phyloP scores from a whole-genome alignment of 2,797 vertebrate genomes.

The Enteromius afrohamiltoni region DNA sequence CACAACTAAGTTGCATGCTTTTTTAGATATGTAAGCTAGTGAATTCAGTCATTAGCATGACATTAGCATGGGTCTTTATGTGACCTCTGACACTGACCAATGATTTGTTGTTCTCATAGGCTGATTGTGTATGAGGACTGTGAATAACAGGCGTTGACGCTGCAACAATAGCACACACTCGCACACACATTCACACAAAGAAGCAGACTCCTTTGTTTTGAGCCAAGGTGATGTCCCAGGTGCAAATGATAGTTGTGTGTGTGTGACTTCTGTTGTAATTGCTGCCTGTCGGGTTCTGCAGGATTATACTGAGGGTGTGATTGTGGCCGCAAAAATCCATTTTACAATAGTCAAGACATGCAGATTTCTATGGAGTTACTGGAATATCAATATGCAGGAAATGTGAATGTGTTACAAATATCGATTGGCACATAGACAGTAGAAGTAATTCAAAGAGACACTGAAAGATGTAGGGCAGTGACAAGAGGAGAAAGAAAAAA shows the following conservation, averaged over 20 bases:
- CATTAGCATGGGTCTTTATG: slow-evolving; percentile 22
- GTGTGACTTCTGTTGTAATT: slow-evolving; percentile 29
- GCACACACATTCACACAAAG: slow-evolving; percentile 47
- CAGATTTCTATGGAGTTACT: slow-evolving; percentile 6
- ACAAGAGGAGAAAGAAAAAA: slow-evolving; percentile 24
- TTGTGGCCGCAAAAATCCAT: not conserved
- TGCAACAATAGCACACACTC: slow-evolving; percentile 40
- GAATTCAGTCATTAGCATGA: slow-evolving; percentile 16
- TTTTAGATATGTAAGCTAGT: not conserved
- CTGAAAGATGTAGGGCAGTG: slow-evolving; percentile 45
- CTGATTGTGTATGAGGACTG: slow-evolving; percentile 16
- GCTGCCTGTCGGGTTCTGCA: slow-evolving; percentile 10
- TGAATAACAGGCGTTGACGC: slow-evolving; percentile 71
- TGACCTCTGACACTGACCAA: slow-evolving; percentile 52
- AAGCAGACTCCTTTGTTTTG: slow-evolving; percentile 48
- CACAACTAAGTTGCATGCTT: not conserved
- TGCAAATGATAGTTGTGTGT: slow-evolving; percentile 32
- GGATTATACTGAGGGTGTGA: slow-evolving; percentile 19
- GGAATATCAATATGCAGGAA: slow-evolving; percentile 24
- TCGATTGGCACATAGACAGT: slow-evolving; percentile 19
- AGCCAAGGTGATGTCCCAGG: slow-evolving; percentile 49
- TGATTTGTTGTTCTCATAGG: slow-evolving; percentile 74
- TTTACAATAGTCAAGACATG: slow-evolving; percentile 13
- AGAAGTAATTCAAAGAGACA: slow-evolving; percentile 55
- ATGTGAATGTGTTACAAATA: slow-evolving; percentile 35